phyloP scores from a whole-genome alignment of 2,113 vertebrate genomes.

The Ochotona curzoniae region DNA sequence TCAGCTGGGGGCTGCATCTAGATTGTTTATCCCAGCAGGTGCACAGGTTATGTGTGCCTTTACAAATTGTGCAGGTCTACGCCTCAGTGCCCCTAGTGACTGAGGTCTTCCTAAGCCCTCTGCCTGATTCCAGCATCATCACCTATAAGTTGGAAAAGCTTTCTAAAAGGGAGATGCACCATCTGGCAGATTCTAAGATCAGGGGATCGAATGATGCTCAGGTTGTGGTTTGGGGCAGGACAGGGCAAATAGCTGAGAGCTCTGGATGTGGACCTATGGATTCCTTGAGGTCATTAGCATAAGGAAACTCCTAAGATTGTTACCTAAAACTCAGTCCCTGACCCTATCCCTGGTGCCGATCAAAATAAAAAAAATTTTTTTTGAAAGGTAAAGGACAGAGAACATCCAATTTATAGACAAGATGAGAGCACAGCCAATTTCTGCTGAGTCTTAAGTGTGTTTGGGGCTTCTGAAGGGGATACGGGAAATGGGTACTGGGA shows the following conservation, averaged over 20 bases:
- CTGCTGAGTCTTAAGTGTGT: too few species aligned
- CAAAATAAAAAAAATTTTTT: too few species aligned
- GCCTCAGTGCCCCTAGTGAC: too few species aligned
- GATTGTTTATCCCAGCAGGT: not conserved
- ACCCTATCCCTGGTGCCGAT: too few species aligned
- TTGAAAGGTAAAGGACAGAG: too few species aligned
- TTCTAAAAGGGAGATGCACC: not conserved
- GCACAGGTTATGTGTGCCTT: not conserved
- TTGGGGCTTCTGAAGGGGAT: too few species aligned
- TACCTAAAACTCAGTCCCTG: too few species aligned
- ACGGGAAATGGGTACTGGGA: too few species aligned
- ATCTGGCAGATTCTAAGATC: accelerated
- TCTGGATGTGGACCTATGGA: not conserved
- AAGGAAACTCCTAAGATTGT: not conserved
- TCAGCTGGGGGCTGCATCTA: not conserved
- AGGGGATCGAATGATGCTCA: not conserved
- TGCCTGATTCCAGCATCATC: not conserved
- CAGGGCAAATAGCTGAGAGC: not conserved
- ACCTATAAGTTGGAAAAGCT: not conserved
- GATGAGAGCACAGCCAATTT: too few species aligned
- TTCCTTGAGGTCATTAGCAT: not conserved
- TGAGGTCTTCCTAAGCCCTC: not conserved
- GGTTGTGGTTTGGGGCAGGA: too few species aligned
- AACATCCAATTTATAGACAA: too few species aligned
- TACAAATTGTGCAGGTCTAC: not conserved